Conservation (phyloP, 2,888 invertebrate species). For the Tubiluchus corallicola region DNA sequence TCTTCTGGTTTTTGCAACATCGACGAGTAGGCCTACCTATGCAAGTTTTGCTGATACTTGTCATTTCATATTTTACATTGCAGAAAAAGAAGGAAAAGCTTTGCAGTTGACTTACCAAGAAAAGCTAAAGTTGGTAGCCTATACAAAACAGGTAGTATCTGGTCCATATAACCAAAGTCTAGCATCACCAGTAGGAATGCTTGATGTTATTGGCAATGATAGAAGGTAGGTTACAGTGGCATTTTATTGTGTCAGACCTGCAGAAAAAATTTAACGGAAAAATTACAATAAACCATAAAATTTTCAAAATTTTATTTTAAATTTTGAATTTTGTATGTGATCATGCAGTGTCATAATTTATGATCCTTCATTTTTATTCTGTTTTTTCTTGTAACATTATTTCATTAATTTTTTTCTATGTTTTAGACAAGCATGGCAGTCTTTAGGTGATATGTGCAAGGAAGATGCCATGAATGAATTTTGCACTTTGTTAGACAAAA, state of each 20-base stretch:
- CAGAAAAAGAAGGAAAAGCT: slow-evolving; percentile 95
- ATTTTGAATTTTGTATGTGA: neutral
- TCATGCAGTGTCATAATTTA: neutral
- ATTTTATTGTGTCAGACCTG: no score
- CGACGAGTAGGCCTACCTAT: no score
- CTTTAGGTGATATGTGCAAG: slow-evolving; percentile 60
- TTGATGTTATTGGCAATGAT: slow-evolving; percentile 87
- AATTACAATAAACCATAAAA: neutral
- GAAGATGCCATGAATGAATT: slow-evolving; percentile 83
- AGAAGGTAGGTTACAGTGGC: slow-evolving; percentile 42
- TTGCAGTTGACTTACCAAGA: slow-evolving; percentile 83
- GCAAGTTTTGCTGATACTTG: no score
- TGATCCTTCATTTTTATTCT: slow-evolving; percentile 4
- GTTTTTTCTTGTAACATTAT: no score
- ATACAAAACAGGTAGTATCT: slow-evolving; percentile 71
- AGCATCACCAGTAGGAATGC: slow-evolving; percentile 61
- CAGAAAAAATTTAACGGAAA: no score
- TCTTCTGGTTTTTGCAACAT: no score
- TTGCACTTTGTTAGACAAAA: slow-evolving; percentile 60
- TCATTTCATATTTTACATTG: slow-evolving; percentile 19
- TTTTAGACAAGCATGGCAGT: slow-evolving; percentile 77
- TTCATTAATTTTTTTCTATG: no score
- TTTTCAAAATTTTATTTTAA: neutral
- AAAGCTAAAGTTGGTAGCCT: slow-evolving; percentile 71
- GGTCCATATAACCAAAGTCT: slow-evolving; percentile 37